Base-by-base conservation (phyloP, 2,113 vertebrate genomes). In the Xiphias gladius region DNA sequence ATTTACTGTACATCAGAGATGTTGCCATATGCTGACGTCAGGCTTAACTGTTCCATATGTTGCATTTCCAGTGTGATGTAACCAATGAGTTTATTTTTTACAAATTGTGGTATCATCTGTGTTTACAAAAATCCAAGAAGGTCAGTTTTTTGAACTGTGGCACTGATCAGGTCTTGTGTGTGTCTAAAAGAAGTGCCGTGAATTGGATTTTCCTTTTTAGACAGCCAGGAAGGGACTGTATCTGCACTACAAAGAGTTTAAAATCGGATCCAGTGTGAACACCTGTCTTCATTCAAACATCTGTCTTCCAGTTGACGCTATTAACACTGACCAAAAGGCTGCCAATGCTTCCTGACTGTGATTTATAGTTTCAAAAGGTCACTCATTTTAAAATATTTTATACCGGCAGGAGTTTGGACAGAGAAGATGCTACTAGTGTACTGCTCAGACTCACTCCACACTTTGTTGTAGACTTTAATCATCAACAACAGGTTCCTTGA, bases 21-120 rank as follows among this genome's bases (percentile, higher is more conserved):
- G 54, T 48, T 64, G 52, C 63, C 69, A 41, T 73, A 77, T 26
- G 30, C n/a, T 67, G 64, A 65, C 78, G 73, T 82, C 79, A 73
- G 72, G 39, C 16, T 59, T 43, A 10, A 30, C 28, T 57, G 28
- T 50, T 69, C 59, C 63, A 64, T 67, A 39, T 58, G 13, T 41
- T 50, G 61, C 16, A 64, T 61, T 79, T 66, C 19, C 9, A 64
- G 8, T 64, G 35, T 41, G 46, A 71, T 50, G 65, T 64, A 22
- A 13, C 19, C 22, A 14, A 32, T 13, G 16, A 61, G 43, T 24
- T 43, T 11, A 0, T 2, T 41, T 52, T 65, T 48, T 16, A 58
- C 30, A 30, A 54, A 63, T 13, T 20, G 55, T 22, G 30, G n/a
- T 28, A n/a, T 65, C 35, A 22, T 58, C 28, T 48, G 71, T 79